Base-by-base conservation (phyloP, 2,888 invertebrate species). In the Cyrtodaria siliqua region DNA sequence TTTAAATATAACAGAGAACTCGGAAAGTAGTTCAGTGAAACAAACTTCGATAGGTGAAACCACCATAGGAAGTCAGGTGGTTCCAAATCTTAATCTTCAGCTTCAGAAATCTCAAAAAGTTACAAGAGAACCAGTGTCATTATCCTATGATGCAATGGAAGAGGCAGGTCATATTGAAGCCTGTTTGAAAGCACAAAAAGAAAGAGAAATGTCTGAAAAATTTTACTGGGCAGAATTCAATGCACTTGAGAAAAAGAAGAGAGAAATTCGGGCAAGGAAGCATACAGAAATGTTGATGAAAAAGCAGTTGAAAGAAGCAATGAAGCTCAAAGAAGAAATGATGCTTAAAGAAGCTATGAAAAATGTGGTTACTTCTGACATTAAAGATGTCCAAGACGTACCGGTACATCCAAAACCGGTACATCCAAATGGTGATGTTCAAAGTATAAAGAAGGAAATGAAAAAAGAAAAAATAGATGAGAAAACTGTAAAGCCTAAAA, bases 181-280 rank as follows among this genome's bases (percentile, higher is more conserved):
- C 2, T 40, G 4, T 20, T 18, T 20, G 6, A 56, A 26, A 56
- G 56, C 56, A 9, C 64, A 66, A 29, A 57, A 47, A 42, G 29
- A 50, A 33, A 68, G 63, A 47, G 63, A 68, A 44, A 29, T 29
- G n/a, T 62, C 56, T 16, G 72, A 78, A 64, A 78, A 72, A 18
- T 26, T 47, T 29, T 77, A 72, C 59, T 38, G 67, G 1, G 72
- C 63, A 26, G 71, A 72, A 33, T 78, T 78, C 38, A 64, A 59
- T 56, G 64, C 59, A 52, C 68, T 78, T 27, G 78, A 72, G 33
- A 60, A 52, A 20, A 55, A 60, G 40, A 72, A 64, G 44, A 59
- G 60, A 44, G 61, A 61, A 27, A 44, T 66, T 14, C 23, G 57
- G 27, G 27, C 61, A 63, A 55, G 53, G 67, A 62, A 44, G 26